Evolutionary conservation across 2,888 invertebrate genomes (phyloP).

Genomic region (Camponotus fellah): DNA sequence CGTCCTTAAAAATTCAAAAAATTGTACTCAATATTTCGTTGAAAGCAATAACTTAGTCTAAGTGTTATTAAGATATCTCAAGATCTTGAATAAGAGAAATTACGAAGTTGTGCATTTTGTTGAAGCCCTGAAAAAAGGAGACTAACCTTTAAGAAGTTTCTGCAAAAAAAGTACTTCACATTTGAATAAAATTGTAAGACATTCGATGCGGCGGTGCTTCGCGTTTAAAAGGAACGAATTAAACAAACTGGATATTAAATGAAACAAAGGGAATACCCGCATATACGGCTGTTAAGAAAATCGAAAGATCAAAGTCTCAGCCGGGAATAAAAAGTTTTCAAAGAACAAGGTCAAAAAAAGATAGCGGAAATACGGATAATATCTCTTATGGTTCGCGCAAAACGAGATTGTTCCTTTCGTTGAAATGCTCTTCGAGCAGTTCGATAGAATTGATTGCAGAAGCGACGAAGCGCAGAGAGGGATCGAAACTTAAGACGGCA

Average conservation of each 20-base stretch:
- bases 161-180: conserved; percentile 22
- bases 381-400: background rate
- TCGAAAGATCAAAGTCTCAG: background rate
- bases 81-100: conserved; percentile 9
- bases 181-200: conserved; percentile 44
- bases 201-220: conserved; percentile 4
- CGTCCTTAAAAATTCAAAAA: background rate
- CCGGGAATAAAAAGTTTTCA: background rate
- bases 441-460: background rate
- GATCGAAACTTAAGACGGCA: conserved; percentile 36
- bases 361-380: background rate
- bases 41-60: conserved; percentile 7
- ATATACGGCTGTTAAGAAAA: background rate
- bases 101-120: conserved; percentile 10
- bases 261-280: background rate
- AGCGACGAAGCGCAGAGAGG: background rate
- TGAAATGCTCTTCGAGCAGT: background rate
- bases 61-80: conserved; percentile 11
- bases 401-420: background rate
- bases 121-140: background rate
- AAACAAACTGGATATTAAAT: conserved; percentile 7
- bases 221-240: conserved; percentile 16
- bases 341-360: background rate
- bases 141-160: conserved; percentile 23
- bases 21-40: conserved; percentile 1